A percentile compares a stretch with the other conserved stretches of the same genome.
These are phyloP conservation scores for Butastur rufipennis DNA, from an alignment of 2,113 vertebrate species.

Conservation along the genomic window DNA sequence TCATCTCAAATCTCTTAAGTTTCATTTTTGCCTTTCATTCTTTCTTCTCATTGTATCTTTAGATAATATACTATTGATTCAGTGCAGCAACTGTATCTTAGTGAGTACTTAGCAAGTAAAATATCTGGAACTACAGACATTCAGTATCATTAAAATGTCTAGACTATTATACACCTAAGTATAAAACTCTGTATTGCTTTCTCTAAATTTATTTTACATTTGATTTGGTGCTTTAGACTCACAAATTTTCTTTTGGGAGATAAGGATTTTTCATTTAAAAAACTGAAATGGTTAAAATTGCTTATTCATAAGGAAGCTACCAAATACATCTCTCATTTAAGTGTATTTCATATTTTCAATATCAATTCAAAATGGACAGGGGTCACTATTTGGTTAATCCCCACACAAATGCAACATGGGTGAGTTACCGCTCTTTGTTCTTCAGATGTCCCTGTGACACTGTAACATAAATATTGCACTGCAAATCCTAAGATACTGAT, in stretches of 20 bases:
- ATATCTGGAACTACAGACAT: neutral
- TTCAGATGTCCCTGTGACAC: too few relatives aligned
- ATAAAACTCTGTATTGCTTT: neutral
- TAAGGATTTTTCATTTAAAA: neutral
- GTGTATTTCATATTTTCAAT: neutral
- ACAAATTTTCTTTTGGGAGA: neutral
- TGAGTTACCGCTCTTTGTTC: too few relatives aligned
- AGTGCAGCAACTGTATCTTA: neutral
- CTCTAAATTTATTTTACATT: neutral
- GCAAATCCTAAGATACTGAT: neutral
- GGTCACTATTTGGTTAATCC: neutral
- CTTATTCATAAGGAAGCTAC: neutral
- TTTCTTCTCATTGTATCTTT: neutral
- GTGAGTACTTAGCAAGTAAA: neutral
- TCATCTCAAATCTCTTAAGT: neutral
- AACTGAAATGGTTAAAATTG: fast-evolving
- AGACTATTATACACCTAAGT: neutral
- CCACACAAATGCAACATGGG: too few relatives aligned
- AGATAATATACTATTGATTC: neutral
- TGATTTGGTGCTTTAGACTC: neutral
- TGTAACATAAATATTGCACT: too few relatives aligned
- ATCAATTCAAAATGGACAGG: neutral
- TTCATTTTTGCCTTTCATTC: neutral
- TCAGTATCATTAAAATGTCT: neutral
- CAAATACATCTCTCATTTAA: neutral